These are phyloP conservation scores for Psephotus haematonotus DNA, from an alignment of 2,113 vertebrate genomes.

Conservation along the genomic window DNA sequence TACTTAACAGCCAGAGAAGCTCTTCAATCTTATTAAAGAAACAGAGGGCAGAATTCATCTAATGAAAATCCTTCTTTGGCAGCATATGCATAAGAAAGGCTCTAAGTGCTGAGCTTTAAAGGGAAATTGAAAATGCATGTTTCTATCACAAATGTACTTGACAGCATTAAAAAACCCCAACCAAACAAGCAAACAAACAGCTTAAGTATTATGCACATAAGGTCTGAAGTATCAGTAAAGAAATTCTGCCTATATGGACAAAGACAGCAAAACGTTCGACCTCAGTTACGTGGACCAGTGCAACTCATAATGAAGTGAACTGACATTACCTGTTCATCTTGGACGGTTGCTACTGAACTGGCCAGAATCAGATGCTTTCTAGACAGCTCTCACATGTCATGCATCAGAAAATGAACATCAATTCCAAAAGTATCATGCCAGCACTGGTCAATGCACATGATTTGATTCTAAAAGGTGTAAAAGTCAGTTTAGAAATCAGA, in stretches of 20 bases:
- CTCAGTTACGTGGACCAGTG: not conserved
- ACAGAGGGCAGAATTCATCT: conserved; percentile 24
- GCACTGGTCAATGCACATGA: not conserved
- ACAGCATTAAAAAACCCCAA: not conserved
- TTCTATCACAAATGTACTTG: not conserved
- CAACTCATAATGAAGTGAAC: not conserved
- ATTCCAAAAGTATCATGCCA: not conserved
- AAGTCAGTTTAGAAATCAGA: not conserved
- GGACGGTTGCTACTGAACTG: not conserved
- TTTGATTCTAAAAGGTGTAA: not conserved
- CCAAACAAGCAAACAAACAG: not conserved
- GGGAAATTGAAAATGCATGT: not conserved
- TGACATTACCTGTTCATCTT: not conserved
- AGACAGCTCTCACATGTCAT: not conserved
- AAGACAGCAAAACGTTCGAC: not conserved
- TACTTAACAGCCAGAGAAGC: not conserved
- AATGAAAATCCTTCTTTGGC: not conserved
- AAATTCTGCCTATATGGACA: not conserved
- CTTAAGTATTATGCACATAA: not conserved
- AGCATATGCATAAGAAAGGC: not conserved
- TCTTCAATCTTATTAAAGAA: conserved; percentile 30
- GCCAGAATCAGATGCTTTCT: not conserved
- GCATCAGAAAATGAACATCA: rapidly evolving
- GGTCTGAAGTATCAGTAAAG: not conserved
- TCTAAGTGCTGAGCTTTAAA: not conserved